Base-by-base conservation (phyloP, 2,888 invertebrate species). In the Pinctada fucata region DNA sequence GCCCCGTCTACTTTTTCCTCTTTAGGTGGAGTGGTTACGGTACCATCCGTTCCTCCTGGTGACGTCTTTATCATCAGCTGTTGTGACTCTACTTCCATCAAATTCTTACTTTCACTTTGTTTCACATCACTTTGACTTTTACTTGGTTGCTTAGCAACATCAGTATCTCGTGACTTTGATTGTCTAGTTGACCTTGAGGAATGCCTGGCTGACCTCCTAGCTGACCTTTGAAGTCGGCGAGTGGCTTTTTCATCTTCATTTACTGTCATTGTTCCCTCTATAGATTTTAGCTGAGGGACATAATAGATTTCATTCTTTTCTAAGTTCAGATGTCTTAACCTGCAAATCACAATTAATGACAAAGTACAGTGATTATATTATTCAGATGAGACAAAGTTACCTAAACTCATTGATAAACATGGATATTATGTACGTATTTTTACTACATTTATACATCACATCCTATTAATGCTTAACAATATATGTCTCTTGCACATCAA, bases 261-360 rank as follows among this genome's bases (percentile, higher is more conserved):
- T 3, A 88, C 88, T 31, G 90, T 81, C 51, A 90, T 88, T 48
- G 85, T 83, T 0, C 91, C 91, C 78, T 90, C 90, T 2, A 90
- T 86, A 45, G 89, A 87, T 77, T 89, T 88, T 72, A 92, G 83
- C 81, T 91, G 91, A 10, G 92, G 92, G 5, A 92, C 88, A 74
- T 87, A 87, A 73, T 85, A 88, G 13, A 92, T 84, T 47, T 88
- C 85, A 83, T 92, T 92, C 83, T 91, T 90, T 75, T 90, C 88
- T 71, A 92, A 75, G 80, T 90, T 90, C 65, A 92, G 85, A 82
- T 91, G 90, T 71, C 87, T 88, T 58, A 92, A 83, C 68, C 91
- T 92, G 84, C 72, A 85, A 79, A 66, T 8, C 65, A 69, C 13
- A 72, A n/a, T n/a, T n/a, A n/a, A 13, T 31, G 31, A 31, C 31